These are phyloP conservation scores for Nephila pilipes DNA, from an alignment of 1,140 invertebrate species.

Conservation along the genomic window DNA sequence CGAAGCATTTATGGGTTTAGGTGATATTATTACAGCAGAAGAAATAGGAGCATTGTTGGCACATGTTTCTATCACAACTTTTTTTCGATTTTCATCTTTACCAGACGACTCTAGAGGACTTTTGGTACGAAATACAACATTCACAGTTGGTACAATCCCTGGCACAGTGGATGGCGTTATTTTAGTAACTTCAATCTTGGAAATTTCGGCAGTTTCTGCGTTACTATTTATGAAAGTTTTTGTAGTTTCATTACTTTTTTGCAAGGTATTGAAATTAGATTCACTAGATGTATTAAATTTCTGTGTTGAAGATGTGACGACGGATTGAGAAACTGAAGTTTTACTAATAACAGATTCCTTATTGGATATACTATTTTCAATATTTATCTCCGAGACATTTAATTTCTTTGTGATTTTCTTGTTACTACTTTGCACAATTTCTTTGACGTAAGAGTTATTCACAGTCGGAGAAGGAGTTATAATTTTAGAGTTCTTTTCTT, in stretches of 20 bases:
- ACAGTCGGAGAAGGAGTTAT: background rate
- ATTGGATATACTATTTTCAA: background rate
- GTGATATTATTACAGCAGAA: conserved; percentile 52
- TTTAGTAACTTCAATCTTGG: conserved; percentile 61
- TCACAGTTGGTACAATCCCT: conserved; percentile 59
- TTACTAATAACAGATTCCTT: conserved; percentile 13
- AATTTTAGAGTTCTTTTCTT: background rate
- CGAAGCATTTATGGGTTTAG: background rate
- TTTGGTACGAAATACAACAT: conserved; percentile 68
- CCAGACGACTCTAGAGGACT: conserved; percentile 10
- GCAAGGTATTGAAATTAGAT: background rate
- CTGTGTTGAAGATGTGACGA: background rate
- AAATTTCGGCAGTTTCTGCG: conserved; percentile 5
- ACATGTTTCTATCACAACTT: conserved; percentile 69
- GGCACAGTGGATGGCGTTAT: conserved; percentile 44
- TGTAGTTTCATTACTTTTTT: conserved; percentile 7
- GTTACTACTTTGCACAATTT: background rate
- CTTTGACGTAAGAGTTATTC: background rate
- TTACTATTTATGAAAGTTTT: conserved; percentile 40
- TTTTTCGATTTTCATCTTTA: conserved; percentile 68
- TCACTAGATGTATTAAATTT: background rate
- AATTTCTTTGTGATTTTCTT: background rate
- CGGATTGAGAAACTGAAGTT: conserved; percentile 39
- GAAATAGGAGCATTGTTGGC: conserved; percentile 26
- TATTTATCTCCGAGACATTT: background rate